Evolutionary conservation across 2,888 invertebrate genomes (phyloP), one percentile per base, ranked within the genome.

Genomic region (Dione vanillae): DNA sequence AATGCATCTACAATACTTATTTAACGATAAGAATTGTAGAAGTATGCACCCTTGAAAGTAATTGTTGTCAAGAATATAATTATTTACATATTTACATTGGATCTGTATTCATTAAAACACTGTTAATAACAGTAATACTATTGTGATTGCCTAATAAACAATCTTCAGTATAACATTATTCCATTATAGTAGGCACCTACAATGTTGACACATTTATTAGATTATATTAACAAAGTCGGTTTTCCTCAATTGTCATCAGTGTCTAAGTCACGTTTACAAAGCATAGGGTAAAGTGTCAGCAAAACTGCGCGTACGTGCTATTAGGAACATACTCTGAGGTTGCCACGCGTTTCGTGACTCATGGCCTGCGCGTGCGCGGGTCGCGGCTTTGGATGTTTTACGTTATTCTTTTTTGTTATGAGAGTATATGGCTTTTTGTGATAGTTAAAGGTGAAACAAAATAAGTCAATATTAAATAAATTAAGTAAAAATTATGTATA

Each of bases 221-320:
- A 45, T 65, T 59, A 14, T 49, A 43, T 69, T 49, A 64, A 68
- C 61, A 65, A 69, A 67, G 27, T 49, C 41, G 74, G 73, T 75
- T 76, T 76, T 75, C 75, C 76, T 74, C 72, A 75, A 76, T 73
- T 70, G 56, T 64, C 59, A 69, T 61, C 65, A 69, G 47, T 51
- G 52, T 27, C 12, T 20, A 35, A 73, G 74, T 72, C 75, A 75
- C 76, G 75, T 75, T 73, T 66, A 69, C 69, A 69, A 70, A 70
- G 69, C 69, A 74, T 72, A 68, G 65, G 72, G 68, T 69, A 74
- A 74, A 75, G 71, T 71, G 70, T 67, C 58, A 66, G 68, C 66
- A 37, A 67, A 72, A 68, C 67, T 54, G 65, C 49, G 69, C 52
- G 71, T 70, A 76, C 76, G 76, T 75, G 76, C 67, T 73, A 65